These are phyloP conservation scores for Drosophila yooni DNA, from an alignment of 2,888 invertebrate genomes.

Conservation along the genomic window DNA sequence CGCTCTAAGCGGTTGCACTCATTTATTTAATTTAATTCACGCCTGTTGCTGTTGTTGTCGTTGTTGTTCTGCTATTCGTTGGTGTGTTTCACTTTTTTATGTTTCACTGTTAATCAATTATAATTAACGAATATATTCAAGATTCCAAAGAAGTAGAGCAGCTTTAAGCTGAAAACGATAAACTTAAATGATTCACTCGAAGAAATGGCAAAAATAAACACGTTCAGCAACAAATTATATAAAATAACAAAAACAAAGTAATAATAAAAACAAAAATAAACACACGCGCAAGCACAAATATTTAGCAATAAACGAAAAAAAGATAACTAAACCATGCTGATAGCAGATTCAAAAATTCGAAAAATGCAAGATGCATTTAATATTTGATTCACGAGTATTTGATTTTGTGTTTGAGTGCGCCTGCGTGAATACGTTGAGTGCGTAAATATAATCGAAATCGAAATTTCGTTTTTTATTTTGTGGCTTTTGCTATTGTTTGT, in stretches of 20 bases:
- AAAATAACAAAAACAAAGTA: constrained; percentile 39
- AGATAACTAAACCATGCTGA: constrained; percentile 24
- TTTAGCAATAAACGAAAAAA: background rate
- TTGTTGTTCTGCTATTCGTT: constrained; percentile 24
- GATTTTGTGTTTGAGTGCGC: constrained; percentile 16
- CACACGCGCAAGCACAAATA: background rate
- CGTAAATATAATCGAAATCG: constrained; percentile 44
- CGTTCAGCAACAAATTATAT: constrained; percentile 55
- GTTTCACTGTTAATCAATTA: constrained; percentile 56
- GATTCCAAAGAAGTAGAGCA: constrained; percentile 18
- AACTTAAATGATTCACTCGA: constrained; percentile 9
- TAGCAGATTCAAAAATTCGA: constrained; percentile 19
- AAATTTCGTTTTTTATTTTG: constrained; percentile 45
- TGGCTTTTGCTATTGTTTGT: constrained; percentile 20
- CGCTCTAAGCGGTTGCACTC: constrained; percentile 41
- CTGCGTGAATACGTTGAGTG: constrained; percentile 34
- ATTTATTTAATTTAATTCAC: constrained; percentile 59
- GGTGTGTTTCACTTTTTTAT: constrained; percentile 44
- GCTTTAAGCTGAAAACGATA: constrained; percentile 19
- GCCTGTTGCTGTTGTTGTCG: constrained; percentile 42
- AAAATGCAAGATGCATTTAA: constrained; percentile 22
- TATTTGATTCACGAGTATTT: background rate
- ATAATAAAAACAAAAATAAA: constrained; percentile 13
- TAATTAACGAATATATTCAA: constrained; percentile 54
- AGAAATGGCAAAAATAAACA: constrained; percentile 47